A percentile compares a stretch with the other conserved stretches of the same genome.
Evolutionary conservation across 2,888 invertebrate genomes (phyloP).

Genomic region (Galeruca laticollis): DNA sequence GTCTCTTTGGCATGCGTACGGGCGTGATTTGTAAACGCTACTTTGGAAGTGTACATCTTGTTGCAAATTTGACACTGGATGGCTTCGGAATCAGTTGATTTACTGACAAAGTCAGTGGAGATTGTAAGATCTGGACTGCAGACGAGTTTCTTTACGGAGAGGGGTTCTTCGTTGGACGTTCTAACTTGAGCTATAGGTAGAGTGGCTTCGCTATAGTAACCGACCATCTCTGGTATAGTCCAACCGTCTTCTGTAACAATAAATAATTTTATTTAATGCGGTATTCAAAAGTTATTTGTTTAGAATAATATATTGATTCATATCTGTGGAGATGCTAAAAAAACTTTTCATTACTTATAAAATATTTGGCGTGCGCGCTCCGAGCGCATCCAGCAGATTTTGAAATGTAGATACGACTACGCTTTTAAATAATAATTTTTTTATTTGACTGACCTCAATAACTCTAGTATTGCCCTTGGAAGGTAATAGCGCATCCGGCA

Average conservation of each 20-base stretch:
- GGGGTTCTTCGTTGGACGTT: slow-evolving; percentile 59
- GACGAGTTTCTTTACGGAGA: slow-evolving; percentile 69
- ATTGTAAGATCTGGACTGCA: slow-evolving; percentile 73
- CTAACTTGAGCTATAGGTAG: slow-evolving; percentile 64
- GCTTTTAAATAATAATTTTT: too few relatives aligned
- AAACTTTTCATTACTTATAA: neutral
- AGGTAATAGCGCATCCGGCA: neutral
- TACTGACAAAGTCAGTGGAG: slow-evolving; percentile 52
- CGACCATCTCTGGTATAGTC: slow-evolving; percentile 69
- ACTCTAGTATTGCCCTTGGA: too few relatives aligned
- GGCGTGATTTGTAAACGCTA: slow-evolving; percentile 61
- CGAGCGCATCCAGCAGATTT: neutral
- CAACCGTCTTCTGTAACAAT: slow-evolving; percentile 67
- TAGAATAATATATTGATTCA: too few relatives aligned
- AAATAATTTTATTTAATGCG: slow-evolving; percentile 57
- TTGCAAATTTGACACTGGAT: slow-evolving; percentile 66
- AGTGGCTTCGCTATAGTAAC: slow-evolving; percentile 67
- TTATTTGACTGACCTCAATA: too few relatives aligned
- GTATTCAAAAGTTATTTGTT: slow-evolving; percentile 4
- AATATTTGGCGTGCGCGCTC: neutral
- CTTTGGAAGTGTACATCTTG: slow-evolving; percentile 63
- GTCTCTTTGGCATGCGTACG: slow-evolving; percentile 62
- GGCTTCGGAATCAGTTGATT: slow-evolving; percentile 43
- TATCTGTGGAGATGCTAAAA: too few relatives aligned
- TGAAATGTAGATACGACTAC: too few relatives aligned